These are phyloP conservation scores for Caradrina clavipalpis DNA, from an alignment of 2,888 invertebrate genomes.

Conservation along the genomic window DNA sequence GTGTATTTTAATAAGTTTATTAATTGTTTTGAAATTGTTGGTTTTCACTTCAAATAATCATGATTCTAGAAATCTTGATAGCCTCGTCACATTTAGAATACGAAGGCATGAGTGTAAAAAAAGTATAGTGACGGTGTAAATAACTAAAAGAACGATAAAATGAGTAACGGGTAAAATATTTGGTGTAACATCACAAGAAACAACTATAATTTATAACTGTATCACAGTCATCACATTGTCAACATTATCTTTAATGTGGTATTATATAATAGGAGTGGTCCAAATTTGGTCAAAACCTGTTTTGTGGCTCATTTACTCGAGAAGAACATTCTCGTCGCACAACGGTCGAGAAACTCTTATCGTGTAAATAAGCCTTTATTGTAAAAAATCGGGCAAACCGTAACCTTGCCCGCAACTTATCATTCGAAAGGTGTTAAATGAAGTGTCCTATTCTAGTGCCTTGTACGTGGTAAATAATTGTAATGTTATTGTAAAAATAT, in stretches of 20 bases:
- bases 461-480: conserved; percentile 55
- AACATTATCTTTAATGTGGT: conserved; percentile 27
- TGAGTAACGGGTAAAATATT: conserved; percentile 27
- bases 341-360: not conserved
- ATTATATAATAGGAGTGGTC: conserved; percentile 26
- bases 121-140: conserved; percentile 1
- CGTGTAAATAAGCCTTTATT: conserved; percentile 7
- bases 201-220: conserved; percentile 7
- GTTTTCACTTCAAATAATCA: conserved; percentile 60
- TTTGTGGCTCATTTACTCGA: conserved; percentile 7
- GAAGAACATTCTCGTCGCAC: not conserved
- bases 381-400: conserved; percentile 1
- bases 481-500: conserved; percentile 46
- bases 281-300: conserved; percentile 10
- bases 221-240: conserved; percentile 21
- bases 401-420: conserved; percentile 17
- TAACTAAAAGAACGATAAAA: conserved; percentile 6
- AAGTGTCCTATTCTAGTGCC: conserved; percentile 64
- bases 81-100: conserved; percentile 12
- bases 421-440: conserved; percentile 32
- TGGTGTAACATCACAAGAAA: conserved; percentile 47
- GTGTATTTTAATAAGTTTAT: conserved; percentile 43
- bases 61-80: conserved; percentile 16
- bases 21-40: conserved; percentile 62
- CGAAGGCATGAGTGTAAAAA: conserved; percentile 15